Evolutionary conservation across 2,888 invertebrate species (phyloP), one percentile per base, ranked within the genome.

Genomic region (Phyto melanocephala): DNA sequence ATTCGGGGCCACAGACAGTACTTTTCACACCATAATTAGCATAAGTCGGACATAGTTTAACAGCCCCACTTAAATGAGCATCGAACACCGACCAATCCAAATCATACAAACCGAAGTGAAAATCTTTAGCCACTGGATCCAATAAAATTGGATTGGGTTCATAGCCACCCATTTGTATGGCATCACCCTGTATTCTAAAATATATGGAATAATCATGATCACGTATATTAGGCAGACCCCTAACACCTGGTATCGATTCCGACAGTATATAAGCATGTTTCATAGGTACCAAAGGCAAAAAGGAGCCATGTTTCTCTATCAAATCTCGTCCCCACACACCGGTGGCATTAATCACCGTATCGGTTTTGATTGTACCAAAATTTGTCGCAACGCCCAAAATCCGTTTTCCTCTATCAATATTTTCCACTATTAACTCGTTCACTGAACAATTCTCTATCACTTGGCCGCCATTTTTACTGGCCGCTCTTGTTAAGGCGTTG

Each of bases 191-290:
- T 1, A 96, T 93, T 87, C 96, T 94, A 85, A 97, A 94, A 88
- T 97, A 98, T 22, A 97, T 92, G 17, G 94, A 95, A 7, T 94
- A 94, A 88, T 98, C 98, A 86, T 97, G 97, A 90, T 97, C 97
- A 47, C 97, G 92, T 13, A 97, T 92, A 89, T 97, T 97, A 0
- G 98, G 97, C 79, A 95, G 90, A 56, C 94, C 94, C 74, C 94
- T 92, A 0, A 95, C 93, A 84, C 95, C 96, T 0, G 95, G 93
- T 13, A 97, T 95, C 0, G 93, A 92, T 81, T 97, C 96, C 1
- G 95, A 95, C 0, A 97, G 94, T 5, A 98, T 94, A 87, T 97
- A 98, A 0, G 97, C 95, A 89, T 98, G 98, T 87, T 96, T 96
- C 93, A 97, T 96, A 0, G 97, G 95, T 11, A 95, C 92, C 37